Percentiles rank a stretch among this genome's conserved stretches.
phyloP scores from a whole-genome alignment of 2,797 vertebrate species.

The Morus bassanus region DNA sequence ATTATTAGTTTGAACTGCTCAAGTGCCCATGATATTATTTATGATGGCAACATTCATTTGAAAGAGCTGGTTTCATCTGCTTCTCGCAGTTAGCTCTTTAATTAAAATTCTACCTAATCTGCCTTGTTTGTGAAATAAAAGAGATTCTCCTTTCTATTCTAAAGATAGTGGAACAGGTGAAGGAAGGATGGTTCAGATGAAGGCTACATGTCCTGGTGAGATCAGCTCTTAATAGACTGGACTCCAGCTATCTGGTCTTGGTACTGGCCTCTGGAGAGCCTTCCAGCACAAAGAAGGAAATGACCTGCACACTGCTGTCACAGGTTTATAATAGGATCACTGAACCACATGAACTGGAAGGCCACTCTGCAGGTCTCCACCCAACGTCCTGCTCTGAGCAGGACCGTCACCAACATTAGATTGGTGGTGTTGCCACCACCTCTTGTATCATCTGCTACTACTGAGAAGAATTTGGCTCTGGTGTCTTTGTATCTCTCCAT shows the following conservation, averaged over 20 bases:
- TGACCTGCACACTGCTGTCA: not conserved
- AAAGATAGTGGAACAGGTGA: not conserved
- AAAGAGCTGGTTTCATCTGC: not conserved
- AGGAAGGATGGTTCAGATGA: not conserved
- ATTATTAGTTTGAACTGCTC: not conserved
- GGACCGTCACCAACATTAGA: not conserved
- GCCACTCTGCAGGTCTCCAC: not conserved
- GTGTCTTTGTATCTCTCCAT: not conserved
- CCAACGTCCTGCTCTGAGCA: not conserved
- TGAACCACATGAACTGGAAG: not conserved
- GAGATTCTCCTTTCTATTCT: not conserved
- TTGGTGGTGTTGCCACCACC: not conserved
- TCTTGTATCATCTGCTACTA: not conserved
- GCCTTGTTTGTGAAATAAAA: not conserved
- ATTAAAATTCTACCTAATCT: not conserved
- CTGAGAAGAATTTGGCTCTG: not conserved
- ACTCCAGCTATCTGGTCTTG: accelerated
- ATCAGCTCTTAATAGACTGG: not conserved
- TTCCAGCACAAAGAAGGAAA: not conserved
- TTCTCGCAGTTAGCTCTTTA: not conserved
- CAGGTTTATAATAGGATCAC: not conserved
- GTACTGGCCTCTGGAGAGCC: not conserved
- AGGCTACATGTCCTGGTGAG: not conserved
- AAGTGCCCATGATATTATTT: not conserved
- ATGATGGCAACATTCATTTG: not conserved